These are phyloP conservation scores for Collichthys lucidus DNA, from an alignment of 2,113 vertebrate species.

Conservation along the genomic window DNA sequence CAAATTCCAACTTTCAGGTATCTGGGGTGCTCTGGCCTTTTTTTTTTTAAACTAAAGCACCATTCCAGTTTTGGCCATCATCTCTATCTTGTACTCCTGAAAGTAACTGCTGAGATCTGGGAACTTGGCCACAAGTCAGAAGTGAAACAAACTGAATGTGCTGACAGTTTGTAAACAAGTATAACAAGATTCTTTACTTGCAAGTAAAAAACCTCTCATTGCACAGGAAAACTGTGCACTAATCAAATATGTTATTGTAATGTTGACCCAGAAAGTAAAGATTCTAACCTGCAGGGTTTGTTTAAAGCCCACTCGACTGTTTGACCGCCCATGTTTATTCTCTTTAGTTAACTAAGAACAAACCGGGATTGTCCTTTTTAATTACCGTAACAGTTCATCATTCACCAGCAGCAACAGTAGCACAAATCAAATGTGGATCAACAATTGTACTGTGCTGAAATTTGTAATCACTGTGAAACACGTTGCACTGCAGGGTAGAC, in stretches of 20 bases:
- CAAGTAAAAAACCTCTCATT: background rate
- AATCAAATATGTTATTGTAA: background rate
- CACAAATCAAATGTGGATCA: conserved; percentile 20
- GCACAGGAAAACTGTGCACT: background rate
- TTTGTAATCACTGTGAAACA: conserved; percentile 50
- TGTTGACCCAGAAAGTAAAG: background rate
- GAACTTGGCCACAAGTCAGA: background rate
- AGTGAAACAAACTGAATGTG: background rate
- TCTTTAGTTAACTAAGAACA: background rate
- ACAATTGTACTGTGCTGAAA: conserved; percentile 3
- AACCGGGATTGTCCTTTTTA: background rate
- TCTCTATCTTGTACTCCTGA: background rate
- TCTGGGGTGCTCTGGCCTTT: background rate
- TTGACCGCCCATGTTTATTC: background rate
- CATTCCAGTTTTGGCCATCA: background rate
- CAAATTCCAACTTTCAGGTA: conserved; percentile 28
- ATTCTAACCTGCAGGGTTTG: background rate
- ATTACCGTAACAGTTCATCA: background rate
- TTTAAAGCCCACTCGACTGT: background rate
- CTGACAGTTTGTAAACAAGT: no score
- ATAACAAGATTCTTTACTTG: background rate
- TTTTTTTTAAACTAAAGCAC: background rate
- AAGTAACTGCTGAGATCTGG: background rate
- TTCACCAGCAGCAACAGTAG: conserved; percentile 33
- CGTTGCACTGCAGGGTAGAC: conserved; percentile 35